These are phyloP conservation scores for Microplitis manilae DNA, from an alignment of 2,888 invertebrate genomes.

Conservation along the genomic window DNA sequence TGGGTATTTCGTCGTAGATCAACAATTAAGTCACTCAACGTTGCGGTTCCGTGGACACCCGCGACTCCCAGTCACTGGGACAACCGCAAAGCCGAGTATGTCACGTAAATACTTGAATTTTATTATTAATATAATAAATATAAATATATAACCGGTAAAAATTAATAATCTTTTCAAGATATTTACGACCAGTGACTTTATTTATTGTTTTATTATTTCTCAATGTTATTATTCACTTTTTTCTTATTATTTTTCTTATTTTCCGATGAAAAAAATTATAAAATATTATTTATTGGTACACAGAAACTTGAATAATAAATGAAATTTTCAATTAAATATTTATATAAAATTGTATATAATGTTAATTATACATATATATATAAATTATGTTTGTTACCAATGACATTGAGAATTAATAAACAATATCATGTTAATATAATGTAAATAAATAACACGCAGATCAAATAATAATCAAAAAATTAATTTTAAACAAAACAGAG, in stretches of 20 bases:
- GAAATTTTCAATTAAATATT: background rate
- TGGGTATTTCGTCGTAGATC: slow-evolving; percentile 51
- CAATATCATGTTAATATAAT: slow-evolving; percentile 60
- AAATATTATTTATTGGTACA: background rate
- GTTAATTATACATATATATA: background rate
- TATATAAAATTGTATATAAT: slow-evolving; percentile 4
- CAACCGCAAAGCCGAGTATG: slow-evolving; percentile 66
- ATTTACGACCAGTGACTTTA: slow-evolving; percentile 4
- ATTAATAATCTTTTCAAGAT: background rate
- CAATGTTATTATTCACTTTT: background rate
- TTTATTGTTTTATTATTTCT: background rate
- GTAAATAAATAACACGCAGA: slow-evolving; percentile 62
- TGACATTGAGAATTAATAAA: slow-evolving; percentile 27
- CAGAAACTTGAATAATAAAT: background rate
- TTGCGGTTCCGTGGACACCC: slow-evolving; percentile 69
- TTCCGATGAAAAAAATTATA: background rate
- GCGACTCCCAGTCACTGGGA: slow-evolving; percentile 67
- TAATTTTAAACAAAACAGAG: slow-evolving; percentile 45
- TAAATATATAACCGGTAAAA: background rate
- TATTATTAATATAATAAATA: background rate
- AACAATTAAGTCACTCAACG: slow-evolving; percentile 60
- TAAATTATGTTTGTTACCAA: background rate
- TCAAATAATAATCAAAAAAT: slow-evolving; percentile 55
- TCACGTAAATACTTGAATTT: slow-evolving; percentile 57
- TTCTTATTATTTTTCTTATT: background rate